A percentile compares a stretch with the other conserved stretches of the same genome.
These are phyloP conservation scores for Dendrolimus punctatus DNA, from an alignment of 1,140 invertebrate species.

Conservation along the genomic window DNA sequence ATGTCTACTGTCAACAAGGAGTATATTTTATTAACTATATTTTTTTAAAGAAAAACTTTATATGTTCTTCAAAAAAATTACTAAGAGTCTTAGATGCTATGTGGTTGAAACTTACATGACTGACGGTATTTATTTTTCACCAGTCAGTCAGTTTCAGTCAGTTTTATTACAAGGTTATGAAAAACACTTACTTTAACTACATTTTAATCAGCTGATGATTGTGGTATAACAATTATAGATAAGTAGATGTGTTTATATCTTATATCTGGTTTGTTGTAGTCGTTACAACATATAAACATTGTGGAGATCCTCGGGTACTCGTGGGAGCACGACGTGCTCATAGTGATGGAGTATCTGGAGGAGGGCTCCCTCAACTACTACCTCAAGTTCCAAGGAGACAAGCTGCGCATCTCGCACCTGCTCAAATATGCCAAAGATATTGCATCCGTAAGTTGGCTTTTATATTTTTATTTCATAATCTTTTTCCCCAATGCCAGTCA, in stretches of 20 bases:
- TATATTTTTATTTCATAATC: background rate
- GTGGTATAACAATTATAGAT: too few species aligned
- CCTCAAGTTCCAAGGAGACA: conserved; percentile 79
- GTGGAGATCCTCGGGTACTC: conserved; percentile 89
- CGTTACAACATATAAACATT: conserved; percentile 87
- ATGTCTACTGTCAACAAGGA: too few species aligned
- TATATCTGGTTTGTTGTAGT: conserved; percentile 69
- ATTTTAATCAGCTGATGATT: too few species aligned
- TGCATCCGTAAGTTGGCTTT: conserved; percentile 73
- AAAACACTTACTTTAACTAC: too few species aligned
- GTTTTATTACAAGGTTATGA: too few species aligned
- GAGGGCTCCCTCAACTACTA: conserved; percentile 87
- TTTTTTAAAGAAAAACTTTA: too few species aligned
- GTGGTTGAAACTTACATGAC: too few species aligned
- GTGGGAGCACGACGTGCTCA: conserved; percentile 77
- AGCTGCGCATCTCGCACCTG: conserved; percentile 75
- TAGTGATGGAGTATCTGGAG: conserved; percentile 92
- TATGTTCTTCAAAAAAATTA: too few species aligned
- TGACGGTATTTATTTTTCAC: too few species aligned
- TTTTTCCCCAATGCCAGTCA: background rate
- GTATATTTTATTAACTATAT: too few species aligned
- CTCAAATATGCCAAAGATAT: conserved; percentile 86
- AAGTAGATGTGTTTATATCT: background rate
- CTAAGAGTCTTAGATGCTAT: too few species aligned
- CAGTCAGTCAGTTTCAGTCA: too few species aligned